These are phyloP conservation scores for Steinernema carpocapsae DNA, from an alignment of 2,888 invertebrate species.

Conservation along the genomic window DNA sequence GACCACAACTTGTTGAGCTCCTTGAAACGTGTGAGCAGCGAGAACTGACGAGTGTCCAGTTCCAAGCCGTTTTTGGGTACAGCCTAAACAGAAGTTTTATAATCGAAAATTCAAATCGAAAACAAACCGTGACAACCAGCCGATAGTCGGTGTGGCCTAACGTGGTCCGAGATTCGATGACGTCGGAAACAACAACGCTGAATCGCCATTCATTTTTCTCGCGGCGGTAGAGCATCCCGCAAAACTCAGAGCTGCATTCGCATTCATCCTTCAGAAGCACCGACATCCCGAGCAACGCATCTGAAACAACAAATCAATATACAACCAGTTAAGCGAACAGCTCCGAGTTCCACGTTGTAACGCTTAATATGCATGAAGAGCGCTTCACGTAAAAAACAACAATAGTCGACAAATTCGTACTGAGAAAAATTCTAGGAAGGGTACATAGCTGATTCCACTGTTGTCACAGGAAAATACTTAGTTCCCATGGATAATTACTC, in stretches of 20 bases:
- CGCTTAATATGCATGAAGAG: no score
- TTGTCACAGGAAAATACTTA: no score
- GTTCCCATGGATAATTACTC: no score
- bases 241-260: constrained; percentile 7
- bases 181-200: constrained; percentile 5
- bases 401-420: no score
- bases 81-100: background rate
- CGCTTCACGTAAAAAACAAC: no score
- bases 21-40: constrained; percentile 14
- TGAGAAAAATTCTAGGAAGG: no score
- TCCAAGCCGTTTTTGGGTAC: constrained; percentile 17
- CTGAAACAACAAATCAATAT: background rate
- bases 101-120: background rate
- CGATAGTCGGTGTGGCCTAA: constrained; percentile 25
- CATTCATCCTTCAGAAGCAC: constrained; percentile 26
- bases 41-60: background rate
- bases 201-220: constrained; percentile 17
- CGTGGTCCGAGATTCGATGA: constrained; percentile 9
- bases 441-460: no score
- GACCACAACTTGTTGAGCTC: constrained; percentile 25
- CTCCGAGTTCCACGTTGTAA: no score
- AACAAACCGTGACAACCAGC: constrained; percentile 11
- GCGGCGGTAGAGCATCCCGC: constrained; percentile 25
- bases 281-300: constrained; percentile 31
- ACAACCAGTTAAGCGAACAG: no score